A percentile compares a stretch with the other conserved stretches of the same genome.
These are phyloP conservation scores for Haliclona indistincta DNA, from an alignment of 37 sponge, comb jelly and placozoan genomes.

Conservation along the genomic window DNA sequence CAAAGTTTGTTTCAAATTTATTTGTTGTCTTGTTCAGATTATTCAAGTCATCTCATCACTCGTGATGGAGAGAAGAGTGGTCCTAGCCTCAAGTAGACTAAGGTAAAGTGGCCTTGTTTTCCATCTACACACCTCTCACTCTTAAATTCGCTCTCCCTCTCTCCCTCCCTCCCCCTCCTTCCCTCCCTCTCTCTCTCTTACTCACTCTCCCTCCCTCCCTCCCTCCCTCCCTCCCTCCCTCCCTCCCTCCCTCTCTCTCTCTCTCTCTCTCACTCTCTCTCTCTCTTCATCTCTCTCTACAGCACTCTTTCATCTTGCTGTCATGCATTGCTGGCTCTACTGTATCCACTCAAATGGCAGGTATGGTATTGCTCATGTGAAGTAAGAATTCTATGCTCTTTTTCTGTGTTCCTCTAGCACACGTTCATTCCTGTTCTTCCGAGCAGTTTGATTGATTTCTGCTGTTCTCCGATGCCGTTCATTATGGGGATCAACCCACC, in stretches of 20 bases:
- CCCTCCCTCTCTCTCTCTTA: no score
- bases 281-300: no score
- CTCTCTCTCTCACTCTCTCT: conserved; percentile 20
- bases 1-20: neutral
- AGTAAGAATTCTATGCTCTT: no score
- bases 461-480: conserved; percentile 86
- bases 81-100: conserved; percentile 68
- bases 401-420: conserved; percentile 58
- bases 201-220: no score
- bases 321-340: conserved; percentile 71
- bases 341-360: conserved; percentile 93
- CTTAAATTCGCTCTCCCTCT: no score
- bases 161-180: no score
- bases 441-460: conserved; percentile 74
- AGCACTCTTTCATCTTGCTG: conserved; percentile 47
- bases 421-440: conserved; percentile 90
- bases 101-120: conserved; percentile 53
- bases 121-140: no score
- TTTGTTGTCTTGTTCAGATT: conserved; percentile 40
- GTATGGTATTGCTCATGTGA: no score
- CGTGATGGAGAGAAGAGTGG: conserved; percentile 83
- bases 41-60: conserved; percentile 74
- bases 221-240: no score
- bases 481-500: conserved; percentile 76
- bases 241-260: no score